Base-by-base conservation (phyloP, 2,113 vertebrate species). In the Cyprinodon variegatus region DNA sequence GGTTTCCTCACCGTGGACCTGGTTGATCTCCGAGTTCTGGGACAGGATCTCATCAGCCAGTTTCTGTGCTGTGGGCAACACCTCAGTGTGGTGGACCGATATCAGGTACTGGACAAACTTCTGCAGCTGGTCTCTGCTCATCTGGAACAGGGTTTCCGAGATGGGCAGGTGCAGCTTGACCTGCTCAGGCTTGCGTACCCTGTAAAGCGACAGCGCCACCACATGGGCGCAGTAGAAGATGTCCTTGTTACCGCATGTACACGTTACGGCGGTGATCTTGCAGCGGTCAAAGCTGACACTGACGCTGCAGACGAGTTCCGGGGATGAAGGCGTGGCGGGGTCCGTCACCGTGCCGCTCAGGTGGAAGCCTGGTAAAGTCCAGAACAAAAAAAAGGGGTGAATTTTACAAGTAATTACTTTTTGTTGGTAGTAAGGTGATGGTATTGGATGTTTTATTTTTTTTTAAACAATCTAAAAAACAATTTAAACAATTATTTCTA, bases 81-180 rank as follows among this genome's bases (percentile, higher is more conserved):
- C 97, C 94, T 99, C 97, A 1, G 98, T 99, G 93, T 99, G 98
- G 91, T 99, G 98, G 69, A 98, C 97, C 83, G 98, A 98, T 87
- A 99, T 99, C 93, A 99, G 96, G 94, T 99, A 99, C 96, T 99
- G 98, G 84, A 99, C 97, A 83, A 99, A 98, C 92, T 99, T 99
- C 93, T 99, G 98, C 70, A 99, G 93, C 92, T 99, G 98, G 95
- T 99, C 97, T 93, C 98, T 95, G 93, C 98, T 99, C 97, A 99
- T 99, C 93, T 99, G 97, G 94, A 99, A 99, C 48, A 99, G 96
- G 53, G 97, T 99, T 92, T 99, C 98, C 85, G 98, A 99, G 95
- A 99, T 99, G 91, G 98, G 98, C 94, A 99, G 96, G 95, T 98
- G 98, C 82, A 99, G 94, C 90, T 98, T 98, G 95, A 99, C 97